Base-by-base conservation (phyloP, 30 jellyfish, hydroid and myxozoan genomes). In the Mastigias papua region DNA sequence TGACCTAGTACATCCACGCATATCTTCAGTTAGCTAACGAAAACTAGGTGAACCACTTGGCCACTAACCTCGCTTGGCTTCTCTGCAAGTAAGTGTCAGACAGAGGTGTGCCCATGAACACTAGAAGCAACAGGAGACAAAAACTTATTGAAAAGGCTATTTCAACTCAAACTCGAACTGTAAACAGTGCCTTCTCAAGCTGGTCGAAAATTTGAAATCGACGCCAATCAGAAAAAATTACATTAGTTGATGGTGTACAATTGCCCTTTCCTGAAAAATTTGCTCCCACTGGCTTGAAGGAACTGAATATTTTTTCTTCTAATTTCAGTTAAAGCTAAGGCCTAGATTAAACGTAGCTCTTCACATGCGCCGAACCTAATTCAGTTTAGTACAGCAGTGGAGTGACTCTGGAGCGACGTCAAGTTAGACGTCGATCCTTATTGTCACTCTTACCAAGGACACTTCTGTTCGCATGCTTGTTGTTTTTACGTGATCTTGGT, bases 21-120 rank as follows among this genome's bases (percentile, higher is more conserved):
- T n/a, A n/a, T n/a, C n/a, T n/a, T n/a, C n/a, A n/a, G n/a, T n/a
- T n/a, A n/a, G n/a, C n/a, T n/a, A n/a, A n/a, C n/a, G n/a, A n/a
- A n/a, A n/a, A n/a, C n/a, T n/a, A n/a, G n/a, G n/a, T n/a, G n/a
- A n/a, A n/a, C n/a, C n/a, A n/a, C n/a, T n/a, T n/a, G n/a, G n/a
- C n/a, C n/a, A n/a, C n/a, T n/a, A n/a, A n/a, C n/a, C n/a, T n/a
- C n/a, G n/a, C n/a, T n/a, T n/a, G n/a, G n/a, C n/a, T 23, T 35
- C 85, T 73, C 32, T 35, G 29, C 7, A 73, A 73, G 71, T 73
- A 73, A 35, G 50, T 73, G 71, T 35, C 70, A 19, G 71, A 73
- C 71, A 73, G 71, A 73, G 85, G 85, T 48, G 85, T 49, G 71
- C 85, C 85, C 71, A 16, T 17, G 71, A 70, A 70, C 82, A 70